Evolutionary conservation across 2,113 vertebrate genomes (phyloP).

Genomic region (Hylia prasina): DNA sequence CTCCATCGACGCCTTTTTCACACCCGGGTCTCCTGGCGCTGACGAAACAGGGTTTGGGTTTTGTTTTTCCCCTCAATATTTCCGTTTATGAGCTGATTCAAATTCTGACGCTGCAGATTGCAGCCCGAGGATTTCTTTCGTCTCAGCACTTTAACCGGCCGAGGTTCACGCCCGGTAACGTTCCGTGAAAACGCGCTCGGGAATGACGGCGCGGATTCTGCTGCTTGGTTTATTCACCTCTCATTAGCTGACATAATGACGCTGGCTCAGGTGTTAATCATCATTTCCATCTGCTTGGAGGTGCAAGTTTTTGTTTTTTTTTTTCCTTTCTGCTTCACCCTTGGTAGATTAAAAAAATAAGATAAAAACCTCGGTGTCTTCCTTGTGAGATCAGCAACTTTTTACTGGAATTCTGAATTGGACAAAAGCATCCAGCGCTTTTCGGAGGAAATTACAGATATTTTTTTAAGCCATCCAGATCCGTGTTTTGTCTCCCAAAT

Average conservation of each 20-base stretch:
- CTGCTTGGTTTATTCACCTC: not conserved
- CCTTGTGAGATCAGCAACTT: not conserved
- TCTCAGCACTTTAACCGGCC: not conserved
- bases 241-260: not conserved
- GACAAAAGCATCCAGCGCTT: accelerated
- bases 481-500: not conserved
- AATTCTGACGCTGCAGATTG: not conserved
- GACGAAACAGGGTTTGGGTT: not conserved
- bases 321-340: not conserved
- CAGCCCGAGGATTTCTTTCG: constrained; percentile 31
- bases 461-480: not conserved
- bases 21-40: not conserved
- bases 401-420: not conserved
- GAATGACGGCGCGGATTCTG: not conserved
- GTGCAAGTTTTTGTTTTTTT: constrained; percentile 8
- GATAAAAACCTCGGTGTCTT: not conserved
- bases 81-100: not conserved
- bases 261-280: not conserved
- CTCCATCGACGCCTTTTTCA: not conserved
- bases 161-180: not conserved
- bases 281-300: not conserved
- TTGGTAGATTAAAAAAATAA: not conserved
- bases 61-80: not conserved
- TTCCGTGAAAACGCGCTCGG: not conserved
- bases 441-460: not conserved